A percentile compares a stretch with the other conserved stretches of the same genome.
These are phyloP conservation scores for Malurus splendens DNA, from an alignment of 2,797 vertebrate genomes.

Conservation along the genomic window DNA sequence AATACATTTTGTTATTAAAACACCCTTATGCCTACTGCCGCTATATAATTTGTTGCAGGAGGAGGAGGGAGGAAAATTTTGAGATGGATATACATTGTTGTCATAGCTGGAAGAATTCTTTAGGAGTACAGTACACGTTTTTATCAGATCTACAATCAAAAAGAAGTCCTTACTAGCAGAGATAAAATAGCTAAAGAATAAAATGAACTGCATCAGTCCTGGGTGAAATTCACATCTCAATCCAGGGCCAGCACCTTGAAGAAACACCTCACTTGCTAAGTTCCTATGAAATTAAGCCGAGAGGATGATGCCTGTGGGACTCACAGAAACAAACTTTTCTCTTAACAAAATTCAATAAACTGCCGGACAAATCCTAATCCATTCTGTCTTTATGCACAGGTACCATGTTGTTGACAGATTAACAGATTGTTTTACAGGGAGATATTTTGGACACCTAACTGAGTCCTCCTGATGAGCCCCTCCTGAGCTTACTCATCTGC, in stretches of 20 bases:
- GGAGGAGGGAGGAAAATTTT: background rate
- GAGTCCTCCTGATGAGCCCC: conserved; percentile 56
- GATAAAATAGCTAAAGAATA: background rate
- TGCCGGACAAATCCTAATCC: background rate
- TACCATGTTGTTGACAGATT: background rate
- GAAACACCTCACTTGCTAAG: background rate
- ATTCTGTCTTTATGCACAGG: background rate
- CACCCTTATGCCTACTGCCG: background rate
- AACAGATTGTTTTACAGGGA: conserved; percentile 3
- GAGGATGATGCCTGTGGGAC: background rate
- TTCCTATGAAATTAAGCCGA: background rate
- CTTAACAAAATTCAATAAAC: background rate
- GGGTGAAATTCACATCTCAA: background rate
- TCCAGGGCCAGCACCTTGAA: background rate
- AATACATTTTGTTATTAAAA: background rate
- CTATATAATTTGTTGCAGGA: background rate
- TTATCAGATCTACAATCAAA: background rate
- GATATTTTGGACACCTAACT: conserved; percentile 38
- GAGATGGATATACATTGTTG: background rate
- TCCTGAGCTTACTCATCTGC: conserved; percentile 63
- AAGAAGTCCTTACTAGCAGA: background rate
- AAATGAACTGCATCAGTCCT: background rate
- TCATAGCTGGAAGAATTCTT: background rate
- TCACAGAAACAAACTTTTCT: background rate
- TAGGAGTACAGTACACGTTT: background rate